Conservation (phyloP, 2,888 invertebrate genomes). For the Tetragnatha montana region DNA sequence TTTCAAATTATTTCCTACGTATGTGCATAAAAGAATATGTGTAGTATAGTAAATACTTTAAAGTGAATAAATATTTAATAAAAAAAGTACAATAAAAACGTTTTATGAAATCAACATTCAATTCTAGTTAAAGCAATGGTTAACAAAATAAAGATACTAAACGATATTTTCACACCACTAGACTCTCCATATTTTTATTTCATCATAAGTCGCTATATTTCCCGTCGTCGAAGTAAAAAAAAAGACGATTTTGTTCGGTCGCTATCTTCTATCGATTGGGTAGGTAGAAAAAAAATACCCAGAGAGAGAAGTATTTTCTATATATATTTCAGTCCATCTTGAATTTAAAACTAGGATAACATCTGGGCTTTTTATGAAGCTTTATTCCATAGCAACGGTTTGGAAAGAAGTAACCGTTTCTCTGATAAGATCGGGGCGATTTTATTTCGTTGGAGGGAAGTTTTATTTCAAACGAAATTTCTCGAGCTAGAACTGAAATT, state of each 20-base stretch:
- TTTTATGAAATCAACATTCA: not conserved
- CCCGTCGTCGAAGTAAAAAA: slow-evolving; percentile 1
- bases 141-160: not conserved
- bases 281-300: slow-evolving; percentile 11
- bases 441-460: not conserved
- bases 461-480: not conserved
- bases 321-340: not conserved
- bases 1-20: too few relatives aligned
- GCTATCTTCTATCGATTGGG: slow-evolving; percentile 45
- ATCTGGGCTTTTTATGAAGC: slow-evolving; percentile 40
- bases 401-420: not conserved
- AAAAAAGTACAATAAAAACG: not conserved
- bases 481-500: not conserved
- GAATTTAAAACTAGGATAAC: slow-evolving; percentile 23
- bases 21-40: not conserved
- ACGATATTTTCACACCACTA: slow-evolving; percentile 10
- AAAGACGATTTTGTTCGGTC: slow-evolving; percentile 8
- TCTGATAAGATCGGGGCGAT: not conserved
- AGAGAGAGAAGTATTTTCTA: not conserved
- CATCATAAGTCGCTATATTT: not conserved
- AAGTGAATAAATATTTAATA: too few relatives aligned
- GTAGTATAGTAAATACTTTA: not conserved
- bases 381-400: not conserved
- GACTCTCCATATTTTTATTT: slow-evolving; percentile 16
- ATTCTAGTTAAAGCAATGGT: not conserved